Base-by-base conservation (phyloP, 2,797 vertebrate species). In the Karalla daura region DNA sequence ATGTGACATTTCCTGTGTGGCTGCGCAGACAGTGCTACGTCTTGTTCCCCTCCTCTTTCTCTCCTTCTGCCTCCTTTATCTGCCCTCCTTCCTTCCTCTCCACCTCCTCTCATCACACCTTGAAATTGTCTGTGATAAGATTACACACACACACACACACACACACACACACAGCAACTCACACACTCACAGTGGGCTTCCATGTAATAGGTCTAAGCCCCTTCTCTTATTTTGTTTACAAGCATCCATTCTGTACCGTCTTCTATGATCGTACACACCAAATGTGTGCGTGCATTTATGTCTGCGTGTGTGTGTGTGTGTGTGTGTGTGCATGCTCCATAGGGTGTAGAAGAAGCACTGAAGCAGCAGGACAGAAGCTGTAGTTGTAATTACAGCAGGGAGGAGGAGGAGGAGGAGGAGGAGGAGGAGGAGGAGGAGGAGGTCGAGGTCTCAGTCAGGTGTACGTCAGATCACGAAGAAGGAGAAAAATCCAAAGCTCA, bases 121-220 rank as follows among this genome's bases (percentile, higher is more conserved):
- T 51, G 24, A 78, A 76, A 61, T 37, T 67, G 23, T 49, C 32
- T 24, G 11, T 72, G 73, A 71, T 49, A 33, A 70, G 64, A 73
- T 71, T 50, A 72, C 46, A 32, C 67, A 27, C 17, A 40, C 43
- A 44, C 46, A 30, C 41, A 43, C 50, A 24, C 59, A 41, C 52
- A 32, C 25, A 58, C 41, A 45, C 52, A 25, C 33, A 25, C 51
- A 54, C 33, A 18, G 24, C 15, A 39, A 39, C 33, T 36, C 27
- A 23, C 18, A 7, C 37, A 35, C 56, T 35, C 50, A 51, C 47
- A 30, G 41, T 0, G 5, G 33, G 14, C 15, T 43, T 37, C 13
- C 5, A 63, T 50, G 28, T 66, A 3, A 55, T 70, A n/a, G n/a
- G n/a, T 64, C 54, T 13, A 45, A 56, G 25, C 39, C 24, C 24